A percentile compares a stretch with the other conserved stretches of the same genome.
Conservation (phyloP, 1,140 invertebrate species). For the Neelides sp. region DNA sequence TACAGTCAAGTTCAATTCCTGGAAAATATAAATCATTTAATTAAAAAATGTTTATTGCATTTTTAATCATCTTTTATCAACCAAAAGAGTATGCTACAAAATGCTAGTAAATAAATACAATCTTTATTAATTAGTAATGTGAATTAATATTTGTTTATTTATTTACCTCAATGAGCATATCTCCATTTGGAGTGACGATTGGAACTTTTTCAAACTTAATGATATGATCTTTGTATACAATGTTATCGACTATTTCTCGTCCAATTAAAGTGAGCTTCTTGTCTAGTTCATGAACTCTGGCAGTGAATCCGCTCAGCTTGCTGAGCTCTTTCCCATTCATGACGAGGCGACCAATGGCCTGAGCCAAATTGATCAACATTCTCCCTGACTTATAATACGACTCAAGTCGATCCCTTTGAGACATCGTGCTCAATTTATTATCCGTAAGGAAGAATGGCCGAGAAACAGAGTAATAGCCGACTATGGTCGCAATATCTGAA, state of each 20-base stretch:
- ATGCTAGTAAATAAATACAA: no score
- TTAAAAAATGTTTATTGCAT: no score
- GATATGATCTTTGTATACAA: slow-evolving; percentile 58
- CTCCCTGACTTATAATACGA: slow-evolving; percentile 91
- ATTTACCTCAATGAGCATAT: slow-evolving; percentile 65
- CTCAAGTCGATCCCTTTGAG: slow-evolving; percentile 55
- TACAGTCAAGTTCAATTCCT: slow-evolving; percentile 80
- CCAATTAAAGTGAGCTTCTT: slow-evolving; percentile 74
- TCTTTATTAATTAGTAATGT: no score
- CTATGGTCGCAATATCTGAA: slow-evolving; percentile 79
- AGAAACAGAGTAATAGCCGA: slow-evolving; percentile 90
- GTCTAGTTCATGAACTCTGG: slow-evolving; percentile 77
- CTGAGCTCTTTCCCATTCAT: slow-evolving; percentile 79
- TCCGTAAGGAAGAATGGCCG: slow-evolving; percentile 70
- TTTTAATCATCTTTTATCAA: no score
- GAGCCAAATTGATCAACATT: slow-evolving; percentile 89
- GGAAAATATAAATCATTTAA: slow-evolving; percentile 45
- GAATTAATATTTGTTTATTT: no score
- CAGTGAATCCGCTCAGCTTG: slow-evolving; percentile 75
- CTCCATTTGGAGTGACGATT: slow-evolving; percentile 91
- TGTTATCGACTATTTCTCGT: slow-evolving; percentile 39
- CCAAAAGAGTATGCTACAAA: no score
- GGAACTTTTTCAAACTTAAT: slow-evolving; percentile 89
- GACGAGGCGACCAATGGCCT: slow-evolving; percentile 81
- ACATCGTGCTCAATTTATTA: slow-evolving; percentile 43